A percentile compares a stretch with the other conserved stretches of the same genome.
phyloP scores from a whole-genome alignment of 1,140 invertebrate genomes.

The Macrosteles quadrilineatus region DNA sequence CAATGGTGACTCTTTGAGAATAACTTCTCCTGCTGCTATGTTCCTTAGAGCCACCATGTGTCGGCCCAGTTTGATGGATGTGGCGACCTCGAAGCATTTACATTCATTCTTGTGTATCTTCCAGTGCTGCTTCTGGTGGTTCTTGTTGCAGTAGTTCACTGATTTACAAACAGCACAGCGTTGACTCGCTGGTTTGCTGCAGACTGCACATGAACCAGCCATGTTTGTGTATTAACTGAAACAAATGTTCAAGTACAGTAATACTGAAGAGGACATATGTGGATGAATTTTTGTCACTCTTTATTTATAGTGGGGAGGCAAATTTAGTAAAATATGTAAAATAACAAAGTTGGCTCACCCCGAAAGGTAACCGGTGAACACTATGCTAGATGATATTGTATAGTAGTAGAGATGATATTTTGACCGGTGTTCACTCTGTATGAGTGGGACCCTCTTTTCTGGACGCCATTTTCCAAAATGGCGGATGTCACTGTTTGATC shows the following conservation, averaged over 20 bases:
- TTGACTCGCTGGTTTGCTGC: constrained; percentile 27
- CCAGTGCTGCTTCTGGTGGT: constrained; percentile 69
- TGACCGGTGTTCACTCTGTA: too few relatives aligned
- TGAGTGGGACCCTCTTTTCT: too few relatives aligned
- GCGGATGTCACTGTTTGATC: too few relatives aligned
- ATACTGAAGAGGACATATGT: background rate
- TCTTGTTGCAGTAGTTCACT: constrained; percentile 67
- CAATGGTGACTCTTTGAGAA: constrained; percentile 60
- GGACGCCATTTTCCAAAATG: too few relatives aligned
- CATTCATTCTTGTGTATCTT: constrained; percentile 64
- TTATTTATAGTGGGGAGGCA: too few relatives aligned
- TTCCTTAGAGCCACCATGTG: constrained; percentile 62
- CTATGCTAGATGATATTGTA: too few relatives aligned
- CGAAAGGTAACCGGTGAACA: too few relatives aligned
- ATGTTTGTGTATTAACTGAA: background rate
- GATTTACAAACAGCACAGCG: constrained; percentile 63
- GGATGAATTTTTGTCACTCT: too few relatives aligned
- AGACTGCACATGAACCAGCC: constrained; percentile 30
- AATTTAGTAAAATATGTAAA: too few relatives aligned
- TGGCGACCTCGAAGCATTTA: constrained; percentile 42
- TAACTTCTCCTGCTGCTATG: constrained; percentile 59
- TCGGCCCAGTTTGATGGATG: constrained; percentile 56
- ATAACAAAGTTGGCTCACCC: too few relatives aligned
- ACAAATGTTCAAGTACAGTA: background rate
- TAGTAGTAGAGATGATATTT: too few relatives aligned